These are phyloP conservation scores for Drosophila pegasa DNA, from an alignment of 2,888 invertebrate species.

Conservation along the genomic window DNA sequence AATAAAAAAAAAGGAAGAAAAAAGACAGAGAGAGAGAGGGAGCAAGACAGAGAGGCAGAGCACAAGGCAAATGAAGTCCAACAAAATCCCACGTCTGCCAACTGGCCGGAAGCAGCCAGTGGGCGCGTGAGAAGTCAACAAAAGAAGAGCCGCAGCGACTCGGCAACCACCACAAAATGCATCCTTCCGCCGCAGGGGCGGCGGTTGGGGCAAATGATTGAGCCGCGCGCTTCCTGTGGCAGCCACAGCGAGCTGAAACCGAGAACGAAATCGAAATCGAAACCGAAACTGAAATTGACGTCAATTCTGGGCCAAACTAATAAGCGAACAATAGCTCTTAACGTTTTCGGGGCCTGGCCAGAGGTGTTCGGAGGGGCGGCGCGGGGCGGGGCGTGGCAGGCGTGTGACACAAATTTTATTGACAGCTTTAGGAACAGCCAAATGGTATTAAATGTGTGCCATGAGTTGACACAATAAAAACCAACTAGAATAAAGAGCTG, in stretches of 20 bases:
- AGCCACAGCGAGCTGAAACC: slow-evolving; percentile 8
- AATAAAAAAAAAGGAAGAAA: slow-evolving; percentile 23
- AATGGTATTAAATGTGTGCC: slow-evolving; percentile 35
- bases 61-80: slow-evolving; percentile 35
- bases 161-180: slow-evolving; percentile 42
- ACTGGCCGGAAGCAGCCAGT: slow-evolving; percentile 41
- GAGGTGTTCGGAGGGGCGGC: background rate
- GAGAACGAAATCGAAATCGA: slow-evolving; percentile 19
- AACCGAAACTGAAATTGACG: slow-evolving; percentile 37
- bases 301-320: slow-evolving; percentile 48
- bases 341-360: background rate
- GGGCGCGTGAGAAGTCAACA: slow-evolving; percentile 36
- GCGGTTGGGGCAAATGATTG: slow-evolving; percentile 21
- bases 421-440: slow-evolving; percentile 28
- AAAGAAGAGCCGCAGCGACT: slow-evolving; percentile 20
- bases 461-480: slow-evolving; percentile 35
- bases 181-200: slow-evolving; percentile 44
- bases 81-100: slow-evolving; percentile 53
- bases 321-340: slow-evolving; percentile 41
- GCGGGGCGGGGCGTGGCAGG: background rate
- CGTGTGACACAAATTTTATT: slow-evolving; percentile 33
- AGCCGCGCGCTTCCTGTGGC: slow-evolving; percentile 44
- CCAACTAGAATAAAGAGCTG: background rate
- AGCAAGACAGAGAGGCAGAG: background rate
- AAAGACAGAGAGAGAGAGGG: background rate